Evolutionary conservation across 2,113 vertebrate species (phyloP).

Genomic region (Herpetotheres cachinnans): DNA sequence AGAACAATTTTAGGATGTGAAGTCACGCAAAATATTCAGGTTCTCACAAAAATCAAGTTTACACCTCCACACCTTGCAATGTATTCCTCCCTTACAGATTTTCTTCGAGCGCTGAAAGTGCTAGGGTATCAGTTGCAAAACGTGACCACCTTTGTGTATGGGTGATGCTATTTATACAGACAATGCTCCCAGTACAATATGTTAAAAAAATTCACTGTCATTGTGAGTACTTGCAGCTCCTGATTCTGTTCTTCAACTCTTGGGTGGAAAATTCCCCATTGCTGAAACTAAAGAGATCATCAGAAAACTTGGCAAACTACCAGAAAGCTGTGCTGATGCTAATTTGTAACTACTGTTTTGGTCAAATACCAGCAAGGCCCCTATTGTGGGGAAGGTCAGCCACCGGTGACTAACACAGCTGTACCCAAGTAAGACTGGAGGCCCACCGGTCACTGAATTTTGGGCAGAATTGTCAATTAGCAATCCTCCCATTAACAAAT

Average conservation of each 20-base stretch:
- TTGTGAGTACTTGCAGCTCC: not conserved
- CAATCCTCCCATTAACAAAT: accelerated
- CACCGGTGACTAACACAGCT: not conserved
- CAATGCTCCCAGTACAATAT: not conserved
- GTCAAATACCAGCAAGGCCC: not conserved
- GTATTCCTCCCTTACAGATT: not conserved
- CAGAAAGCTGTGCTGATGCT: not conserved
- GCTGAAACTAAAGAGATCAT: not conserved
- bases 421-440: not conserved
- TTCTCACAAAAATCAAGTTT: not conserved
- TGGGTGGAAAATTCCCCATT: not conserved
- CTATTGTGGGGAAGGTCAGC: not conserved
- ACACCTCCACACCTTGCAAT: not conserved
- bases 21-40: not conserved
- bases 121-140: not conserved
- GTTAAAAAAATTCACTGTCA: not conserved
- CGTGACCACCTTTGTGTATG: not conserved
- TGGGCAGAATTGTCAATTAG: not conserved
- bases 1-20: not conserved
- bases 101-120: not conserved
- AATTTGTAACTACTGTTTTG: not conserved
- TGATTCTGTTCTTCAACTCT: not conserved
- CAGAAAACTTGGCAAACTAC: not conserved
- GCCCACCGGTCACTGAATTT: not conserved
- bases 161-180: not conserved